phyloP scores from a whole-genome alignment of 2,113 vertebrate species.

The Nannobrachium achirus region DNA sequence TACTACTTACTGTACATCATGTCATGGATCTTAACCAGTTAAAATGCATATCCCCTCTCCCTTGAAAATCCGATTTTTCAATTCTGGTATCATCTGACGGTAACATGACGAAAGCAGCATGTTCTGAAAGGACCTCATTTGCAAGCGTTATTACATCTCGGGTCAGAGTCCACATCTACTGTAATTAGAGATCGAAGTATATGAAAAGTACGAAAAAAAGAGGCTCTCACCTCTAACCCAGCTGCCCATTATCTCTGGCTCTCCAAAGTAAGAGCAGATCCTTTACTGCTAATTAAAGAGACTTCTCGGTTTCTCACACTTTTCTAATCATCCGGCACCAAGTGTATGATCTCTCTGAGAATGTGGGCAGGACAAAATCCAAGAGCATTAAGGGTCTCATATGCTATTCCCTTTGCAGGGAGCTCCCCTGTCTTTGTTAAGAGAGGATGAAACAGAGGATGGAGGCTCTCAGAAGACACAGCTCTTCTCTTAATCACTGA shows the following conservation, averaged over 20 bases:
- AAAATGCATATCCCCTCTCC: slow-evolving; percentile 32
- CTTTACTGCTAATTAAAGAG: slow-evolving; percentile 71
- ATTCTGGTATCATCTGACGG: slow-evolving; percentile 26
- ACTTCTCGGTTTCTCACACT: slow-evolving; percentile 52
- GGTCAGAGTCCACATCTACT: no score
- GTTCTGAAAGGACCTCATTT: not conserved
- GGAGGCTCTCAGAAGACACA: slow-evolving; percentile 67
- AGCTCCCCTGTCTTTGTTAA: slow-evolving; percentile 65
- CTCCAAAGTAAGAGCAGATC: slow-evolving; percentile 43
- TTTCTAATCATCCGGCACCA: slow-evolving; percentile 62
- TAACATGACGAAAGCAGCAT: slow-evolving; percentile 31
- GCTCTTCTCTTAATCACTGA: slow-evolving; percentile 74
- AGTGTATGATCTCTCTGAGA: slow-evolving; percentile 62
- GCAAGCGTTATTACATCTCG: no score
- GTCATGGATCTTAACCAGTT: not conserved
- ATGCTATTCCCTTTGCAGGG: slow-evolving; percentile 75
- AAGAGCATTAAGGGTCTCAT: slow-evolving; percentile 68
- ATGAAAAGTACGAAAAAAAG: no score
- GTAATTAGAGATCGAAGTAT: no score
- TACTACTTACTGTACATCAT: no score
- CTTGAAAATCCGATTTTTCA: not conserved
- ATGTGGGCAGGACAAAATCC: slow-evolving; percentile 63
- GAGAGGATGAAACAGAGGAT: slow-evolving; percentile 63
- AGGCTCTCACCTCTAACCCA: slow-evolving; percentile 36
- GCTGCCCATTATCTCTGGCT: slow-evolving; percentile 27